These are phyloP conservation scores for Patiria pectinifera DNA, from an alignment of 53 echinoderm and acorn worm species.

Conservation along the genomic window DNA sequence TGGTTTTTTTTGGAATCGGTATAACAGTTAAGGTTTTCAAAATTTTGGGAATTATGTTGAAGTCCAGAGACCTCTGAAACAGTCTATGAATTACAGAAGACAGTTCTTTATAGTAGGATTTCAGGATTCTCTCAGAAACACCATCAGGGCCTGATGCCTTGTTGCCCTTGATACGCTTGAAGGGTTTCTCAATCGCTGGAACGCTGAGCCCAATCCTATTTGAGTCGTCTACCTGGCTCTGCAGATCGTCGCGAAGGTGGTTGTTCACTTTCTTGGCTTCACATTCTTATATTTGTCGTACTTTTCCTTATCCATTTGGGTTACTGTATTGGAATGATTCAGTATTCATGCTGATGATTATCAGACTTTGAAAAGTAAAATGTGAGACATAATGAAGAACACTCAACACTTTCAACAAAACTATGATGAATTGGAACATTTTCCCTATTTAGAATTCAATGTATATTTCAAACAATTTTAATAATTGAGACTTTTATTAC, in stretches of 20 bases:
- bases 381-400: too few species aligned
- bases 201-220: not conserved
- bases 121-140: not conserved
- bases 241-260: not conserved
- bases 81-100: not conserved
- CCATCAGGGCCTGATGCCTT: not conserved
- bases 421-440: too few species aligned
- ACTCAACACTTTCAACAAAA: too few species aligned
- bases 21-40: constrained; percentile 16
- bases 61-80: constrained; percentile 5
- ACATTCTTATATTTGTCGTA: too few species aligned
- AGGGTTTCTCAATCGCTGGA: not conserved
- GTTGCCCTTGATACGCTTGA: not conserved
- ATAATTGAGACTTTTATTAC: too few species aligned
- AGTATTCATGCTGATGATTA: too few species aligned
- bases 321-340: too few species aligned
- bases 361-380: too few species aligned
- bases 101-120: not conserved
- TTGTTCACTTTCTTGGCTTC: not conserved
- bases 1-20: not conserved
- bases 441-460: too few species aligned
- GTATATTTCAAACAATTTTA: too few species aligned
- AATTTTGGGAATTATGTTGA: not conserved
- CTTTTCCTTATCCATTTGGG: too few species aligned
- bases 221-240: not conserved